Evolutionary conservation across 2,797 vertebrate genomes (phyloP).

Genomic region (Decapterus maruadsi): DNA sequence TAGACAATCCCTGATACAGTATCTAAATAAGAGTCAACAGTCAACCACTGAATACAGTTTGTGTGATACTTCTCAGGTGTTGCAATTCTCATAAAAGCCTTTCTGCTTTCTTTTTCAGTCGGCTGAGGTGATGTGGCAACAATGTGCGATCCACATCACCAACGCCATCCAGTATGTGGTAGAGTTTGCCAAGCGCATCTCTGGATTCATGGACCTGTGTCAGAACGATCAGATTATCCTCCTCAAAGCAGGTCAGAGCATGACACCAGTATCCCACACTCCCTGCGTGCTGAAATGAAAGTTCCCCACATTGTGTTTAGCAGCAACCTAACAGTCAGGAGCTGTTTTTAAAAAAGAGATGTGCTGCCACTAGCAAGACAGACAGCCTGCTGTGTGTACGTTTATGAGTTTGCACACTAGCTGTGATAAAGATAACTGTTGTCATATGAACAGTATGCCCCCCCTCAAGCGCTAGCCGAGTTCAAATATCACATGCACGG

Average conservation of each 20-base stretch:
- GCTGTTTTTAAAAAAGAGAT: constrained; percentile 14
- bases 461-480: constrained; percentile 14
- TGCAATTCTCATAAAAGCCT: constrained; percentile 15
- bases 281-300: constrained; percentile 4
- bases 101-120: constrained; percentile 78
- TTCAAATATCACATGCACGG: constrained; percentile 53
- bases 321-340: neutral
- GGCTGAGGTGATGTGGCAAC: constrained; percentile 93
- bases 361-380: constrained; percentile 8
- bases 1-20: neutral
- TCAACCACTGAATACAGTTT: neutral
- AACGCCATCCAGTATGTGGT: constrained; percentile 96
- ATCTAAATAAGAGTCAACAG: neutral
- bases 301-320: neutral
- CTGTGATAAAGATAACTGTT: constrained; percentile 30
- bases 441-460: constrained; percentile 23
- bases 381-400: constrained; percentile 1
- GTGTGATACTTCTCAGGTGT: neutral
- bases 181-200: constrained; percentile 94
- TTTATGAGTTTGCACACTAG: constrained; percentile 19
- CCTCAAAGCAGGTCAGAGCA: constrained; percentile 92
- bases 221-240: constrained; percentile 97
- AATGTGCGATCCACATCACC: constrained; percentile 91
- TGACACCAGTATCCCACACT: constrained; percentile 1
- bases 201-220: constrained; percentile 95